These are phyloP conservation scores for Ochropleura leucogaster DNA, from an alignment of 2,888 invertebrate genomes.

Conservation along the genomic window DNA sequence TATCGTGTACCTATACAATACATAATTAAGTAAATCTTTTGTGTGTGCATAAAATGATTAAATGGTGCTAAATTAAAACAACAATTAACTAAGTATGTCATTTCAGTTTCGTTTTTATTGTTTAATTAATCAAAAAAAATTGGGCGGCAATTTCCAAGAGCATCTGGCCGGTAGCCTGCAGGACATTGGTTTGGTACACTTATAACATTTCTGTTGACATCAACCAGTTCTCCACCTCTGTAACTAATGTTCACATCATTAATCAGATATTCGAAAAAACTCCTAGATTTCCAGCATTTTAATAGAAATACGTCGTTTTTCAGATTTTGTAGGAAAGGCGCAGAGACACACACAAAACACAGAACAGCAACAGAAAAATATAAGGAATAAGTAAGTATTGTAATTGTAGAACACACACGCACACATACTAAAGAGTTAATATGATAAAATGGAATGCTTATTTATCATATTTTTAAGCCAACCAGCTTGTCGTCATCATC, in stretches of 20 bases:
- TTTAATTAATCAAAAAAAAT: conserved; percentile 45
- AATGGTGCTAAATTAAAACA: conserved; percentile 17
- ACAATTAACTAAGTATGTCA: neutral
- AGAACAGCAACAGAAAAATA: too few species aligned
- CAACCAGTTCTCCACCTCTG: conserved; percentile 20
- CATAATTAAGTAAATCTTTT: too few species aligned
- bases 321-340: neutral
- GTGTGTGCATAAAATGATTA: too few species aligned
- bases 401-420: neutral
- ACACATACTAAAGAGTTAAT: neutral
- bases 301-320: neutral
- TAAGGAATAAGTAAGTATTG: too few species aligned
- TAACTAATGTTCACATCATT: conserved; percentile 21
- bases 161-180: conserved; percentile 77
- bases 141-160: conserved; percentile 78
- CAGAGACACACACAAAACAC: too few species aligned
- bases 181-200: conserved; percentile 80
- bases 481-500: neutral
- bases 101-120: conserved; percentile 1
- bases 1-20: too few species aligned
- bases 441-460: neutral
- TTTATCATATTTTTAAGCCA: neutral
- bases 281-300: neutral
- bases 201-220: conserved; percentile 69
- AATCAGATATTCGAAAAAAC: conserved; percentile 46